phyloP scores from a whole-genome alignment of 2,888 invertebrate species.

The Cetonia aurata region DNA sequence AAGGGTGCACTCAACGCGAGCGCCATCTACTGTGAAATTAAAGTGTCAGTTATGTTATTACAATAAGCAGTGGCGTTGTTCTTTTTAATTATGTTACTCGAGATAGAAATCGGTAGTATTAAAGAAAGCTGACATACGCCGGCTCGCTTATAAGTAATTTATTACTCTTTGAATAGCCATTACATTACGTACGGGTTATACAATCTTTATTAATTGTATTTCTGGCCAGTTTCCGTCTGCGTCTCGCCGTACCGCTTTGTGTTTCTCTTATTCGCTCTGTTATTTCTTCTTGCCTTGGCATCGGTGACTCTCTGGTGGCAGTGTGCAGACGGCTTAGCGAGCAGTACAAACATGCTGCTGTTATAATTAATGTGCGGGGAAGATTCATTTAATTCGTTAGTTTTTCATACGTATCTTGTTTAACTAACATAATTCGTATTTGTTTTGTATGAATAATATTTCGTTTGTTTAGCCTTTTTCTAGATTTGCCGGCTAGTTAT shows the following conservation, averaged over 20 bases:
- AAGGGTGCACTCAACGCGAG: slow-evolving; percentile 23
- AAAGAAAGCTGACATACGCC: slow-evolving; percentile 49
- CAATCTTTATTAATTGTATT: slow-evolving; percentile 46
- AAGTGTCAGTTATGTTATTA: slow-evolving; percentile 43
- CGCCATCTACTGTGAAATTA: slow-evolving; percentile 46
- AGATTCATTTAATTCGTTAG: too few species aligned
- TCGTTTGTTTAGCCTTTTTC: too few species aligned
- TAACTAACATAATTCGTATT: too few species aligned
- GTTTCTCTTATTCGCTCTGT: background rate
- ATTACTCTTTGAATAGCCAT: slow-evolving; percentile 46
- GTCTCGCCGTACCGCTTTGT: background rate
- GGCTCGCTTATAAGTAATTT: slow-evolving; percentile 47
- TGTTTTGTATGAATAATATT: too few species aligned
- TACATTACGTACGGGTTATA: slow-evolving; percentile 44
- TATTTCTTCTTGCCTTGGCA: too few species aligned
- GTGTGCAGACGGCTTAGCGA: background rate
- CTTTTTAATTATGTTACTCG: slow-evolving; percentile 51
- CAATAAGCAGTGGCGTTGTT: slow-evolving; percentile 46
- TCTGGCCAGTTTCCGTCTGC: slow-evolving; percentile 6
- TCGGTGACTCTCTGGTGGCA: background rate
- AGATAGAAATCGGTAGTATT: slow-evolving; percentile 49
- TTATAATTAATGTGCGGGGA: slow-evolving; percentile 13
- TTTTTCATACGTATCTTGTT: too few species aligned
- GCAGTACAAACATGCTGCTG: slow-evolving; percentile 1
- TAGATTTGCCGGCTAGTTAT: too few species aligned